Evolutionary conservation across 2,797 vertebrate genomes (phyloP).

Genomic region (Mycteria americana): DNA sequence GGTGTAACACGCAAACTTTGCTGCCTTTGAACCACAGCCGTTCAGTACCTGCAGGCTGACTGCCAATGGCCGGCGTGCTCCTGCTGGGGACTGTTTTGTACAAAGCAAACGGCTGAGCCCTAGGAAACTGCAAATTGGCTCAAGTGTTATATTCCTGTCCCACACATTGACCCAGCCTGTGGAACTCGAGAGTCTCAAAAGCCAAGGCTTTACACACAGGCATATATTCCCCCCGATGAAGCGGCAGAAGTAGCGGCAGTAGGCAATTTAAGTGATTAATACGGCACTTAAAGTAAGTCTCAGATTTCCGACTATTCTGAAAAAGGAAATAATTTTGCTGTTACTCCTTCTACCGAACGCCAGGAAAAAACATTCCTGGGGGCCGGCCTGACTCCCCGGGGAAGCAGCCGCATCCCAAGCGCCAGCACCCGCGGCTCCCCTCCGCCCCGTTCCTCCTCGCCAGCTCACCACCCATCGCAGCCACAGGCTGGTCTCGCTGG

Average conservation of each 20-base stretch:
- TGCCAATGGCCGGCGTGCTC: accelerated
- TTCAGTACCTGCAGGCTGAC: not conserved
- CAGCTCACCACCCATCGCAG: constrained; percentile 88
- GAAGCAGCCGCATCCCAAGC: not conserved
- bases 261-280: constrained; percentile 21
- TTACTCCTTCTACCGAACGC: not conserved
- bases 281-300: not conserved
- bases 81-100: not conserved
- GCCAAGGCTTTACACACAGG: not conserved
- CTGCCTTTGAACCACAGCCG: not conserved
- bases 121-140: not conserved
- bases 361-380: not conserved
- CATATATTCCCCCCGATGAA: not conserved
- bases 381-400: accelerated
- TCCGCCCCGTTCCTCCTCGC: accelerated
- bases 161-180: not conserved
- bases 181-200: not conserved
- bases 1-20: not conserved
- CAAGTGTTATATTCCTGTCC: not conserved
- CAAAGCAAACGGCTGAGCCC: not conserved
- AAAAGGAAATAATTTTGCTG: not conserved
- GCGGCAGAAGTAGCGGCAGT: not conserved
- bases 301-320: not conserved
- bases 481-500: constrained; percentile 89
- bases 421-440: not conserved